Evolutionary conservation across 1,140 invertebrate genomes (phyloP), one percentile per base, ranked within the genome.

Genomic region (Panonychus citri): DNA sequence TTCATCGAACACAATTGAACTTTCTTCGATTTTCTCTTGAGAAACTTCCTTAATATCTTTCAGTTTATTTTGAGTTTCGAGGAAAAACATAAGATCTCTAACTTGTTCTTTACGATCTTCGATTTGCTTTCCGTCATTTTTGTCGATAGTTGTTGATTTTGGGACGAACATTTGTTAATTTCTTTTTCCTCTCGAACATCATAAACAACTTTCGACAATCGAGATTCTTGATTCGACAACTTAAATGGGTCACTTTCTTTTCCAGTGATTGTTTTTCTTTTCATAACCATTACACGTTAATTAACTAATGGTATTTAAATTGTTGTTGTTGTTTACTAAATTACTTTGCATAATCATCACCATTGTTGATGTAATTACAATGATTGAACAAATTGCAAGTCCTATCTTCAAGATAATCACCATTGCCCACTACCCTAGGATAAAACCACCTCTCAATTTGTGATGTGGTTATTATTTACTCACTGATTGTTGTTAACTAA

Each of bases 11-110:
- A 80, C 76, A 5, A 85, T 78, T 17, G 77, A 77, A 24, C 81
- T 80, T 1, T 76, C 74, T 37, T 75, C 73, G 57, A 84, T 78
- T 64, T 85, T 81, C 42, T 81, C 77, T 50, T 66, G 63, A 2
- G 67, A 52, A 15, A 66, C 61, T 17, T 68, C 69, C n/a, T 66
- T 61, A 8, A 63, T 54, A 21, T 65, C 61, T 12, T 68, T 57
- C 7, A 75, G 56, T 62, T 72, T 70, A 10, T 81, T 75, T 65
- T 84, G 81, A 12, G 87, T 88, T 63, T 95, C 86, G 54, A 97
- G 75, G 67, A 82, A 93, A 72, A 95, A 90, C 87, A 96, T 93
- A 1, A 98, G 72, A 75, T 97, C 91, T 15, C 85, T 73, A 0
- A 96, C 71, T 72, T 97, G 90, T 61, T 95, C 89, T 62, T 82